Conservation (phyloP, 2,888 invertebrate genomes). For the Peribatodes rhomboidaria region DNA sequence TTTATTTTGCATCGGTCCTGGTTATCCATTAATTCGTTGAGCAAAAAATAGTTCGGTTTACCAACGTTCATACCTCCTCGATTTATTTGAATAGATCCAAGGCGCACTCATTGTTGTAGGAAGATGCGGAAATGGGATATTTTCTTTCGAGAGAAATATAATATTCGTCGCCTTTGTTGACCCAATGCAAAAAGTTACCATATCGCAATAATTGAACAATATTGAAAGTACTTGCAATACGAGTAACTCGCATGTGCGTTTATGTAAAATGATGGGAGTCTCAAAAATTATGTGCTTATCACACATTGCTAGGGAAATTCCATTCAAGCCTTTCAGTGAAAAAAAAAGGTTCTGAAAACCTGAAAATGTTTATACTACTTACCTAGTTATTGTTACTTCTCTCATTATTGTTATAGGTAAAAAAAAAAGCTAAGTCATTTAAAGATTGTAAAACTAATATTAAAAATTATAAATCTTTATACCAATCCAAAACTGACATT, state of each 20-base stretch:
- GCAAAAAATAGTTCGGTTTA: constrained; percentile 78
- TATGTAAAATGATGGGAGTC: constrained; percentile 2
- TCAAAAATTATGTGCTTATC: too few relatives aligned
- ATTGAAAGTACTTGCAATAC: constrained; percentile 29
- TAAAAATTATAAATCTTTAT: too few relatives aligned
- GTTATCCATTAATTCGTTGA: constrained; percentile 85
- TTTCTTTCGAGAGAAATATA: constrained; percentile 86
- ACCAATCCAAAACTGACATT: too few relatives aligned
- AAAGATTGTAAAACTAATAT: too few relatives aligned
- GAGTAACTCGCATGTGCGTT: constrained; percentile 43
- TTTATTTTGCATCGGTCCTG: constrained; percentile 83
- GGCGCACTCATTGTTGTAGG: constrained; percentile 83
- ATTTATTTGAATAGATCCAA: constrained; percentile 83
- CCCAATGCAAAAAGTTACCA: constrained; percentile 75
- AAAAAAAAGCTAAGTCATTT: too few relatives aligned
- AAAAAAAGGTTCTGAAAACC: too few relatives aligned
- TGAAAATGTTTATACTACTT: too few relatives aligned
- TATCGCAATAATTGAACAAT: constrained; percentile 66
- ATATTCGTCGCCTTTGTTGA: constrained; percentile 82
- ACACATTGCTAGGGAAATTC: too few relatives aligned
- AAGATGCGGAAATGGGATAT: constrained; percentile 87
- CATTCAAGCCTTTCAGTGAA: too few relatives aligned
- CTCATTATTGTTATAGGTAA: too few relatives aligned
- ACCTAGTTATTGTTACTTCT: too few relatives aligned
- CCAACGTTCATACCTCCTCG: constrained; percentile 65